Evolutionary conservation across 2,113 vertebrate species (phyloP), one percentile per base, ranked within the genome.

Genomic region (Stercorarius parasiticus): DNA sequence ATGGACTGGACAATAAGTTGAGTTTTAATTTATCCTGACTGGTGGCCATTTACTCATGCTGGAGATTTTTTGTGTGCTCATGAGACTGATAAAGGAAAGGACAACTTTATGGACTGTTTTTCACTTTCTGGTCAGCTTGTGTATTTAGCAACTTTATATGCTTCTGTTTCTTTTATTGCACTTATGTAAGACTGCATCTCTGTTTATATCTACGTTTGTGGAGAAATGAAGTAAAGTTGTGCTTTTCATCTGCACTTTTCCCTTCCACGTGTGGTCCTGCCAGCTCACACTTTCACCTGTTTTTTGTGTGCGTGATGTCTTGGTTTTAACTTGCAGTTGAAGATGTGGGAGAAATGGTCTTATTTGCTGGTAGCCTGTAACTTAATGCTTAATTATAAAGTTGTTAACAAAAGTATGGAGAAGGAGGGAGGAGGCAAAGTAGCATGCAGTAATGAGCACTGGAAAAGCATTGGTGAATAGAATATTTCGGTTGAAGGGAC

Each of bases 171-270:
- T 56, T 91, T 38, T 32, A 27, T 20, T 87, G 52, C 3, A 8
- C 2, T 58, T 67, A 30, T 1, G 0, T 43, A 40, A 64, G 32
- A 29, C 7, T 53, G 3, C 11, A 8, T 9, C 29, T 71, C n/a
- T 76, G 34, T 65, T 78, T 11, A 40, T 36, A 34, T 32, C 40
- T 70, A 14, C 6, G 7, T 26, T 82, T 66, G 14, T 7, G 25
- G 9, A 32, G 34, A 27, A 73, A 53, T 61, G 5, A 66, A 73
- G 11, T 66, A 72, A 32, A 84, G 27, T 21, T 43, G 5, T 47
- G 5, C 6, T 82, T 79, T 77, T 50, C 8, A 25, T 82, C n/a
- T 82, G 22, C 5, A 12, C 34, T 76, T 26, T 55, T 83, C 81
- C 22, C 32, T 29, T 89, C n/a, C 9, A 17, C 1, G 1, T 18